Evolutionary conservation across 2,888 invertebrate species (phyloP).

Genomic region (Hemistola chrysoprasaria): DNA sequence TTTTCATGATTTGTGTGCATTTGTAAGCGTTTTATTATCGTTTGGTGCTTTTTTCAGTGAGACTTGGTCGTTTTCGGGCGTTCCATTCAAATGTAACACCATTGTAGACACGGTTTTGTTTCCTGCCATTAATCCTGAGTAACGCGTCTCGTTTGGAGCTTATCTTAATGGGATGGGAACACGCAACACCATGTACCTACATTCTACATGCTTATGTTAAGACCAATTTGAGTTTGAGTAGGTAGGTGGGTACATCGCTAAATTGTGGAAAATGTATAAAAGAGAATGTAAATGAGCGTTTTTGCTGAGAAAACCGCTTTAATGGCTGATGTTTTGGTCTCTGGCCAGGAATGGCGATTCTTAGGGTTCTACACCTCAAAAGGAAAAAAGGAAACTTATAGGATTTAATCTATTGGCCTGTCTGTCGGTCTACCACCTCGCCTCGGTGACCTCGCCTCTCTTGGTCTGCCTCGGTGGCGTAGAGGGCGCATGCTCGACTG

Average conservation of each 20-base stretch:
- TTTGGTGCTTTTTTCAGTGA: conserved; percentile 17
- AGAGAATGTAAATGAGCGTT: too few relatives aligned
- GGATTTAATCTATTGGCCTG: too few relatives aligned
- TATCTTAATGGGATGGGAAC: conserved; percentile 62
- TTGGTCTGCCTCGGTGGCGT: too few relatives aligned
- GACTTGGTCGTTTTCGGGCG: conserved; percentile 22
- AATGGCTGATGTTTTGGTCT: too few relatives aligned
- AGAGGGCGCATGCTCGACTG: too few relatives aligned
- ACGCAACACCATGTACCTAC: conserved; percentile 48
- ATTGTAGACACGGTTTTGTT: conserved; percentile 57
- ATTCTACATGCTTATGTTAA: conserved; percentile 31
- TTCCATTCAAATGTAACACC: conserved; percentile 44
- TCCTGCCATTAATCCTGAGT: conserved; percentile 60
- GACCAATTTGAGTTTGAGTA: conserved; percentile 43
- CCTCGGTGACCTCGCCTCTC: too few relatives aligned
- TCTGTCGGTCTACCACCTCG: too few relatives aligned
- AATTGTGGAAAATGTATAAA: conserved; percentile 14
- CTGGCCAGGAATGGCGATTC: too few relatives aligned
- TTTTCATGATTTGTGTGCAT: conserved; percentile 33
- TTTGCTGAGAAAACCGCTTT: too few relatives aligned
- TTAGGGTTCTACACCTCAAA: too few relatives aligned
- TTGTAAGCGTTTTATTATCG: conserved; percentile 31
- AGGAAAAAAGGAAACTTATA: too few relatives aligned
- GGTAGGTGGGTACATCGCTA: conserved; percentile 34
- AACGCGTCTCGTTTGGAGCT: conserved; percentile 60